Percentiles rank a stretch among this genome's conserved stretches.
Evolutionary conservation across 1,140 invertebrate genomes (phyloP).

Genomic region (Pteromalus puparum): DNA sequence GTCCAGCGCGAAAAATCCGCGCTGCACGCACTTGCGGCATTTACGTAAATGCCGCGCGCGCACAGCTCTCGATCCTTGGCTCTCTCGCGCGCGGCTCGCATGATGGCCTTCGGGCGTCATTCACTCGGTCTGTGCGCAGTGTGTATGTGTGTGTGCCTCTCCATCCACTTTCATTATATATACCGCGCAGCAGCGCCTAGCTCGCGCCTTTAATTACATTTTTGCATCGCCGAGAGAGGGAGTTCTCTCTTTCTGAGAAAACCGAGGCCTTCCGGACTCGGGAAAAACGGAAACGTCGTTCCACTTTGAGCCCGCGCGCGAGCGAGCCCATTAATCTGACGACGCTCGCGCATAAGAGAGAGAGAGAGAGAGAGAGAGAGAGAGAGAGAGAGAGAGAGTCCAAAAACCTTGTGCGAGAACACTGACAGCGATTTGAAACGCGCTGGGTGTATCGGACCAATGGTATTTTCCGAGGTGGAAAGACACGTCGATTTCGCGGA

Average conservation of each 20-base stretch:
- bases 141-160: conserved; percentile 56
- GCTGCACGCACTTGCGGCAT: conserved; percentile 41
- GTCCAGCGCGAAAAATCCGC: not conserved
- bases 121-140: conserved; percentile 66
- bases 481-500: not conserved
- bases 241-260: conserved; percentile 9
- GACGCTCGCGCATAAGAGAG: not conserved
- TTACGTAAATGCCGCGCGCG: conserved; percentile 64
- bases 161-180: conserved; percentile 71
- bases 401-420: not conserved
- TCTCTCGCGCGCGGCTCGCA: conserved; percentile 63
- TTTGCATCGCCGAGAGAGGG: conserved; percentile 62
- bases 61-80: conserved; percentile 15
- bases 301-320: conserved; percentile 56
- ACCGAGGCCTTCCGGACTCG: conserved; percentile 60
- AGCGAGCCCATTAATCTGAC: conserved; percentile 33
- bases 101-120: conserved; percentile 73
- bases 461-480: too few relatives aligned
- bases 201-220: conserved; percentile 71
- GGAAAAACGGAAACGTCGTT: conserved; percentile 66
- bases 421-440: not conserved
- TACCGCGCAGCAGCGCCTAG: not conserved
- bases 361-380: too few relatives aligned
- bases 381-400: not conserved
- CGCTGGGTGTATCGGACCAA: too few relatives aligned